phyloP scores from a whole-genome alignment of 2,888 invertebrate species.

The Stegophylla sp. region DNA sequence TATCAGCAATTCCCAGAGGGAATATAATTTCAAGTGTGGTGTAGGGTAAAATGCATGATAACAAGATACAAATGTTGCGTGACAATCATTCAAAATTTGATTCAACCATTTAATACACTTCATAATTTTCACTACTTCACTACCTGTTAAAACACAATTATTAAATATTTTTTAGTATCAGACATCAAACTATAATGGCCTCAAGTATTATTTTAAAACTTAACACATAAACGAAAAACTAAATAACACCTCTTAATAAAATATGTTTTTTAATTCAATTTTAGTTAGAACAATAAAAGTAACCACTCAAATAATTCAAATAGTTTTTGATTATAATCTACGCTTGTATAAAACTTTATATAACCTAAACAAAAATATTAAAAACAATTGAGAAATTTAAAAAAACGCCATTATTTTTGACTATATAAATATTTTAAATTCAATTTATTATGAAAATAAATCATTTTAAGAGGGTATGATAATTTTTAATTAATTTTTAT shows the following conservation, averaged over 20 bases:
- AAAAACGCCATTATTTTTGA: too few relatives aligned
- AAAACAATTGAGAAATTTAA: too few relatives aligned
- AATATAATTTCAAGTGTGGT: conserved; percentile 89
- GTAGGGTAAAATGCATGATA: conserved; percentile 97
- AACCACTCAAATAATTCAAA: background rate
- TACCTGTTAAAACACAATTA: conserved; percentile 43
- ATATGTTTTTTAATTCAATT: background rate
- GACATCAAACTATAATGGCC: background rate
- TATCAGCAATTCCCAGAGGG: conserved; percentile 73
- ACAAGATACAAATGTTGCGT: conserved; percentile 86
- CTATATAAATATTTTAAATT: too few relatives aligned
- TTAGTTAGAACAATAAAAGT: background rate
- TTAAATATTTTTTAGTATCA: conserved; percentile 22
- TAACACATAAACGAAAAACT: too few relatives aligned
- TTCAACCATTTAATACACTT: conserved; percentile 66
- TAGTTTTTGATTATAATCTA: too few relatives aligned
- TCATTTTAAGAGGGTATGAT: too few relatives aligned
- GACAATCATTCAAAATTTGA: conserved; percentile 86
- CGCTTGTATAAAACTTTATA: too few relatives aligned
- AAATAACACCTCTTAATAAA: background rate
- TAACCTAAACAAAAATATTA: too few relatives aligned
- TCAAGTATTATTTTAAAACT: background rate
- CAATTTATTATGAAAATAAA: too few relatives aligned
- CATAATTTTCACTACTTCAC: conserved; percentile 52
- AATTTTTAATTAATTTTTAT: too few relatives aligned